Evolutionary conservation across 2,113 vertebrate species (phyloP).

Genomic region (Nyctibius bracteatus): DNA sequence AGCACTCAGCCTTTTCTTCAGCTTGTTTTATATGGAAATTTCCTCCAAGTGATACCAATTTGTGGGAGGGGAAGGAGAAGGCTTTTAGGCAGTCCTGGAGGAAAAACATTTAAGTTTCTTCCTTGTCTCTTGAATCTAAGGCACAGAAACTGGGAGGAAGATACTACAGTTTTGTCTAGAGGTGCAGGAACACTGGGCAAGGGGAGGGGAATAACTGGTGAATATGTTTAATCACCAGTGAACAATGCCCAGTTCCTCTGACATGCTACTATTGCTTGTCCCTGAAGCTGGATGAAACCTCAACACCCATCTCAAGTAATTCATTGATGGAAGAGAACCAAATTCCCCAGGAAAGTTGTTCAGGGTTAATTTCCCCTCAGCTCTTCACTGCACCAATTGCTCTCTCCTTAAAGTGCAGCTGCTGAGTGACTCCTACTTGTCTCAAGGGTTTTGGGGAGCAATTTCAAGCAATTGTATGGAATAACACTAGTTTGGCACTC

Average conservation of each 20-base stretch:
- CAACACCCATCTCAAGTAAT: neutral
- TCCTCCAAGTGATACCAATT: neutral
- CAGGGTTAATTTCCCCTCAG: neutral
- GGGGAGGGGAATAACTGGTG: neutral
- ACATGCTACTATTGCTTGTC: neutral
- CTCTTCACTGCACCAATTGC: neutral
- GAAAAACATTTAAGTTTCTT: neutral
- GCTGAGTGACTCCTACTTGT: neutral
- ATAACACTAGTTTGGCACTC: neutral
- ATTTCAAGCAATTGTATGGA: neutral
- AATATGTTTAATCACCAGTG: neutral
- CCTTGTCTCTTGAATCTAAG: neutral
- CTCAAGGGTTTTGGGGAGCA: neutral
- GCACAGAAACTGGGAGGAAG: neutral
- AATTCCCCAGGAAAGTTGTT: neutral
- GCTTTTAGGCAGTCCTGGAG: neutral
- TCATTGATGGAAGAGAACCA: neutral
- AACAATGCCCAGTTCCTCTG: neutral
- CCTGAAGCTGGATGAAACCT: neutral
- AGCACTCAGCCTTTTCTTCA: neutral
- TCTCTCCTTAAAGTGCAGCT: neutral
- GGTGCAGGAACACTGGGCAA: neutral
- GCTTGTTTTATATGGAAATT: constrained; percentile 3
- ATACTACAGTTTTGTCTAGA: neutral
- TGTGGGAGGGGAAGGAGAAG: neutral